phyloP scores from a whole-genome alignment of 2,113 vertebrate genomes.

The Lota lota region DNA sequence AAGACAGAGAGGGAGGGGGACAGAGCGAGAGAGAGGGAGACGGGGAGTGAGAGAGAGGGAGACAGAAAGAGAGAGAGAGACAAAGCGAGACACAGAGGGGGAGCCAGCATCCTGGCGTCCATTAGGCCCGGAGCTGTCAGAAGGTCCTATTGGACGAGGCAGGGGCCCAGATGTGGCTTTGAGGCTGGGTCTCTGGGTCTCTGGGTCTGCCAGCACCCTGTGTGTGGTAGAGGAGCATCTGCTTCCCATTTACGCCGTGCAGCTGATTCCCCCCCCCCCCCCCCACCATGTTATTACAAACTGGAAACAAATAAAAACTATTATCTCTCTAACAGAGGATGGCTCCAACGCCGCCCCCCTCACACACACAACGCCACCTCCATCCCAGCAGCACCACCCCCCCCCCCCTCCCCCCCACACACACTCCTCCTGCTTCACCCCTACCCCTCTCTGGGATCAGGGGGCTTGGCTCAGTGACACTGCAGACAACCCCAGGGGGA shows the following conservation, averaged over 20 bases:
- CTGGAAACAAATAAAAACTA: slow-evolving; percentile 69
- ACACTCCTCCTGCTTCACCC: slow-evolving; percentile 6
- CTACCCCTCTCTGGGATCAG: slow-evolving; percentile 19
- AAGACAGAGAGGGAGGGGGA: no score
- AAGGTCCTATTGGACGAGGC: slow-evolving; percentile 57
- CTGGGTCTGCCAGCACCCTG: slow-evolving; percentile 57
- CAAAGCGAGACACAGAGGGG: slow-evolving; percentile 4
- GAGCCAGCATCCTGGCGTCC: slow-evolving; percentile 49
- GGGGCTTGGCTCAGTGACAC: slow-evolving; percentile 26
- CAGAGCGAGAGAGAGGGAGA: slow-evolving; percentile 12
- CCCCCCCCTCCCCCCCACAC: not conserved
- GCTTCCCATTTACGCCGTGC: slow-evolving; percentile 61
- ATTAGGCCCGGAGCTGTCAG: slow-evolving; percentile 53
- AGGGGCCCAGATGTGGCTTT: slow-evolving; percentile 60
- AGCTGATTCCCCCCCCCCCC: slow-evolving; percentile 54
- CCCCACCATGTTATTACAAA: slow-evolving; percentile 65
- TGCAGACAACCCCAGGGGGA: slow-evolving; percentile 37
- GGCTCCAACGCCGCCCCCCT: slow-evolving; percentile 18
- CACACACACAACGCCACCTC: not conserved
- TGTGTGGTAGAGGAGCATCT: slow-evolving; percentile 73
- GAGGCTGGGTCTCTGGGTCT: slow-evolving; percentile 17
- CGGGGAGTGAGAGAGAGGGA: not conserved
- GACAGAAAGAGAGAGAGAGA: slow-evolving; percentile 7
- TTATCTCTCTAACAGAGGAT: slow-evolving; percentile 45
- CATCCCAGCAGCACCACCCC: no score